Evolutionary conservation across 1,140 invertebrate species (phyloP).

Genomic region (Pseudobourletiella spinata): DNA sequence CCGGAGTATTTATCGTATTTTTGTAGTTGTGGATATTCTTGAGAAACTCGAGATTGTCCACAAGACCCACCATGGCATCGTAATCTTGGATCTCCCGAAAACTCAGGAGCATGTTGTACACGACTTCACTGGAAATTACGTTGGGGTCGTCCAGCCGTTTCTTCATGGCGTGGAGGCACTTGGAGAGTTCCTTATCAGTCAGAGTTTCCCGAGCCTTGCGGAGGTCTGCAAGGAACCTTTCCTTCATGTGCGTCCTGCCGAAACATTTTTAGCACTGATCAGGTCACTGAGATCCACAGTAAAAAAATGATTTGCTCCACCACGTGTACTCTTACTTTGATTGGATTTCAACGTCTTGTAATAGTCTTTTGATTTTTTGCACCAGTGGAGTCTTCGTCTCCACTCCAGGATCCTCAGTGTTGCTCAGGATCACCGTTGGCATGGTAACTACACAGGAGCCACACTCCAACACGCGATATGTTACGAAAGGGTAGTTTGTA

Average conservation of each 20-base stretch:
- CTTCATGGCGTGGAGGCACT: conserved; percentile 79
- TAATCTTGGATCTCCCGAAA: conserved; percentile 93
- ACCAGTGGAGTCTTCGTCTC: conserved; percentile 59
- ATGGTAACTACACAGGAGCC: conserved; percentile 64
- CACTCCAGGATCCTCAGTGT: conserved; percentile 49
- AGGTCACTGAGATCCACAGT: neutral
- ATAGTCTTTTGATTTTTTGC: conserved; percentile 64
- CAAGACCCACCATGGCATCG: conserved; percentile 93
- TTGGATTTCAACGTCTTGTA: conserved; percentile 90
- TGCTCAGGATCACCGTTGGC: conserved; percentile 51
- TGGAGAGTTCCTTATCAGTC: conserved; percentile 74
- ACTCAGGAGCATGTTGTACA: conserved; percentile 84
- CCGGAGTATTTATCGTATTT: conserved; percentile 77
- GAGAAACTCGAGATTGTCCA: conserved; percentile 67
- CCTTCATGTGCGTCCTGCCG: conserved; percentile 93
- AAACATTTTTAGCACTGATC: no score
- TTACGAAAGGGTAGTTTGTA: conserved; percentile 75
- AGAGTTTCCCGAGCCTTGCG: conserved; percentile 82
- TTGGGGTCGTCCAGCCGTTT: conserved; percentile 92
- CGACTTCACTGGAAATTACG: conserved; percentile 86
- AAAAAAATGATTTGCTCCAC: neutral
- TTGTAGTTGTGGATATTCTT: conserved; percentile 84
- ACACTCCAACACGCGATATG: conserved; percentile 69
- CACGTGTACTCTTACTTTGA: conserved; percentile 59
- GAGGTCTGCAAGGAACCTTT: conserved; percentile 92